Conservation (phyloP, 2,113 vertebrate genomes). For the Mormyrus iriodes region DNA sequence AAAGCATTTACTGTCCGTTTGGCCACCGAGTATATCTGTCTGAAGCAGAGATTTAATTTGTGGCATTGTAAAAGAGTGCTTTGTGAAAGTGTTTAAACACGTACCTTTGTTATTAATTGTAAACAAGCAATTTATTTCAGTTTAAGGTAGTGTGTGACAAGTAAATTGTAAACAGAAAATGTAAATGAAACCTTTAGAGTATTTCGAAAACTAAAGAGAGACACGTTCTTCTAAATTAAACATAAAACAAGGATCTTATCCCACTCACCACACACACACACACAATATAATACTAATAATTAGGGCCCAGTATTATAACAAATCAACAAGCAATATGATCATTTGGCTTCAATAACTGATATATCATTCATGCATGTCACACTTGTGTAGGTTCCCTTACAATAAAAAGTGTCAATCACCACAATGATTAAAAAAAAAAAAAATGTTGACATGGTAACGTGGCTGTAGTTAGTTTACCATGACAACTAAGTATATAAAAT, state of each 20-base stretch:
- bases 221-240: background rate
- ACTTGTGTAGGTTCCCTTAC: background rate
- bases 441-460: background rate
- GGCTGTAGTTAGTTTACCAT: background rate
- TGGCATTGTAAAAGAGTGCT: background rate
- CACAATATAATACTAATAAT: constrained; percentile 4
- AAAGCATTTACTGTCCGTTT: background rate
- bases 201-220: constrained; percentile 11
- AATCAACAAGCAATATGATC: background rate
- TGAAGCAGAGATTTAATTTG: background rate
- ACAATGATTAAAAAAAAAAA: background rate
- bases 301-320: background rate
- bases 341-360: background rate
- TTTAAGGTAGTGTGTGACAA: background rate
- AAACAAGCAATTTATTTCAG: background rate
- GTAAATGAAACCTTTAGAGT: background rate
- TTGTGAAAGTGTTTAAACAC: background rate
- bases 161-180: background rate
- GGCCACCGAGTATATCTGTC: background rate
- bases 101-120: constrained; percentile 6
- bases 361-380: background rate
- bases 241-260: constrained; percentile 3
- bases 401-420: background rate
- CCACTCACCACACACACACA: background rate
- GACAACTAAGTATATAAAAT: background rate